These are phyloP conservation scores for Euplexia lucipara DNA, from an alignment of 2,888 invertebrate species.

Conservation along the genomic window DNA sequence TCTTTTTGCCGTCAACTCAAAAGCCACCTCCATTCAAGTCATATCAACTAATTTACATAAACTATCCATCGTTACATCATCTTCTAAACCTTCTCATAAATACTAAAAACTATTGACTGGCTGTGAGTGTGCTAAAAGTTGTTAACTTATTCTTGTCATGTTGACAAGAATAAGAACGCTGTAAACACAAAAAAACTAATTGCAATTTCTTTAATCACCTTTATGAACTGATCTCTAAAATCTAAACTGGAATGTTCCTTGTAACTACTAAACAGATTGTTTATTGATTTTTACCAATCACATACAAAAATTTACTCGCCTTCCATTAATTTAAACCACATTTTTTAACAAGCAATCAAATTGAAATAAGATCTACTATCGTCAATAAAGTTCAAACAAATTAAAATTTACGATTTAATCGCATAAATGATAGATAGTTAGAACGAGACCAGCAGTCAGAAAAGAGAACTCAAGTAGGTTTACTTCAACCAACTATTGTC, in stretches of 20 bases:
- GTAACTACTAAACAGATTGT: background rate
- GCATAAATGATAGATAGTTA: conserved; percentile 49
- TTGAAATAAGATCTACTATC: conserved; percentile 39
- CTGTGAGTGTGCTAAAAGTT: too few relatives aligned
- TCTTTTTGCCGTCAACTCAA: too few relatives aligned
- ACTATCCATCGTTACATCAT: too few relatives aligned
- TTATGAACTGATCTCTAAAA: background rate
- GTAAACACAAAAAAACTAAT: background rate
- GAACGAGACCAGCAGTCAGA: background rate
- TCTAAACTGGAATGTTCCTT: background rate
- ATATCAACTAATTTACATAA: too few relatives aligned
- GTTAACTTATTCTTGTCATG: too few relatives aligned
- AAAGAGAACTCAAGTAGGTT: conserved; percentile 24
- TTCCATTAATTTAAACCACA: conserved; percentile 20
- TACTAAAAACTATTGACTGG: too few relatives aligned
- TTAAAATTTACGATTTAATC: conserved; percentile 54
- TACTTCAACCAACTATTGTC: background rate
- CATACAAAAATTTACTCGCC: background rate
- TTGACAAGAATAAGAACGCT: too few relatives aligned
- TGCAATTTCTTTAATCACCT: background rate
- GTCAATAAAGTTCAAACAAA: conserved; percentile 48
- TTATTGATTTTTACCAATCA: conserved; percentile 9
- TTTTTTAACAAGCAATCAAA: conserved; percentile 26
- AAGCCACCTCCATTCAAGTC: too few relatives aligned
- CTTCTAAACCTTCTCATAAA: too few relatives aligned